These are phyloP conservation scores for Autographa pulchrina DNA, from an alignment of 2,888 invertebrate genomes.

Conservation along the genomic window DNA sequence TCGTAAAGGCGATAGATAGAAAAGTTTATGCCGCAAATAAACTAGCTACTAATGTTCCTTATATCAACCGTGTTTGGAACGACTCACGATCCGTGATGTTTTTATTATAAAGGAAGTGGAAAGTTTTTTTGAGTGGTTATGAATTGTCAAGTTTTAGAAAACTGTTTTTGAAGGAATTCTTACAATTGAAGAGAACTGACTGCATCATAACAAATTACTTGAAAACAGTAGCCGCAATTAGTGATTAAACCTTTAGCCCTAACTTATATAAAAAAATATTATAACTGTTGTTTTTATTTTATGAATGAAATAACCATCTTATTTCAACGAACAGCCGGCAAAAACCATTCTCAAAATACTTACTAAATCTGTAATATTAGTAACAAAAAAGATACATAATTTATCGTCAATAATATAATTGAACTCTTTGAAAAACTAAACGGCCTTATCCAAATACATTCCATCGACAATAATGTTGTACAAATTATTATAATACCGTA, in stretches of 20 bases:
- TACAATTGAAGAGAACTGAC: too few relatives aligned
- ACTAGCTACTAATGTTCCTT: slow-evolving; percentile 28
- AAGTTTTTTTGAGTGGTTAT: slow-evolving; percentile 13
- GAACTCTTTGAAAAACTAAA: background rate
- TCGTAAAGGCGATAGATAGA: slow-evolving; percentile 29
- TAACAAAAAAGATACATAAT: background rate
- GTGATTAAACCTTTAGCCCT: too few relatives aligned
- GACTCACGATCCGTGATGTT: slow-evolving; percentile 22
- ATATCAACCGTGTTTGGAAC: slow-evolving; percentile 24
- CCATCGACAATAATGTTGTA: background rate
- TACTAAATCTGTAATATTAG: background rate
- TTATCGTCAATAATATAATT: background rate
- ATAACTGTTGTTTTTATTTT: too few relatives aligned
- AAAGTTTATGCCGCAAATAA: slow-evolving; percentile 33
- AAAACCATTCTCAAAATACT: too few relatives aligned
- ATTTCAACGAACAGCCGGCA: too few relatives aligned
- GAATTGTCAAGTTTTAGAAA: background rate
- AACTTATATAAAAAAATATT: too few relatives aligned
- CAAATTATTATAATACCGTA: slow-evolving; percentile 5
- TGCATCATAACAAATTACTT: too few relatives aligned
- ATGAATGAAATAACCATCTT: too few relatives aligned
- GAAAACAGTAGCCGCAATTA: too few relatives aligned
- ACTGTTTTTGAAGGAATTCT: background rate
- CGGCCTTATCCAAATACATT: background rate
- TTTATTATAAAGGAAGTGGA: slow-evolving; percentile 36